These are phyloP conservation scores for Lethrus apterus DNA, from an alignment of 1,140 invertebrate genomes.

Conservation along the genomic window DNA sequence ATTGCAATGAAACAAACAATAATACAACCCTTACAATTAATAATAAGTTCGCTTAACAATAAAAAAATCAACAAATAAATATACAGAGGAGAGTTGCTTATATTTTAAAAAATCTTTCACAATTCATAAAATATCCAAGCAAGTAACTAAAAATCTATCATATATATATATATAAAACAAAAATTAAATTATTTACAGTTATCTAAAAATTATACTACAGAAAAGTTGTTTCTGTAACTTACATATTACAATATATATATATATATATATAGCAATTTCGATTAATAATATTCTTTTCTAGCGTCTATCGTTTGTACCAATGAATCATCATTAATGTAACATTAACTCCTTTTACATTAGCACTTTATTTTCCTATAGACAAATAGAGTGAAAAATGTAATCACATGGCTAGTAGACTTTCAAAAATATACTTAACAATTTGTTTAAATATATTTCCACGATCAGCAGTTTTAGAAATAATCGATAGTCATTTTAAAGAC, in stretches of 20 bases:
- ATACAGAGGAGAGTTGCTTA: slow-evolving; percentile 4
- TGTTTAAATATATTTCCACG: slow-evolving; percentile 1
- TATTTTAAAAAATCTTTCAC: slow-evolving; percentile 8
- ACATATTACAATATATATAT: too few species aligned
- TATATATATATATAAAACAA: not conserved
- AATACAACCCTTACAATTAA: slow-evolving; percentile 9
- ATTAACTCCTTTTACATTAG: slow-evolving; percentile 9
- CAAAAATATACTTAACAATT: slow-evolving; percentile 10
- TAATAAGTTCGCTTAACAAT: slow-evolving; percentile 6
- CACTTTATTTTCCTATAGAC: slow-evolving; percentile 11
- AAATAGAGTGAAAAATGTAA: slow-evolving; percentile 13
- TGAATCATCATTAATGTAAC: slow-evolving; percentile 11
- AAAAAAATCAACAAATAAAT: slow-evolving; percentile 14
- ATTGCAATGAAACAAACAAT: slow-evolving; percentile 13
- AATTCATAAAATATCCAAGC: slow-evolving; percentile 12
- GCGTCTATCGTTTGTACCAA: slow-evolving; percentile 11
- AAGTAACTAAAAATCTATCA: slow-evolving; percentile 3
- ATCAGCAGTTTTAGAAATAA: slow-evolving; percentile 1
- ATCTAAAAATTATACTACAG: slow-evolving; percentile 4
- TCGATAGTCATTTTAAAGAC: too few species aligned
- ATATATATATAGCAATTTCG: not conserved
- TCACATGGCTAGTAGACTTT: slow-evolving; percentile 4
- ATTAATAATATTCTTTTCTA: slow-evolving; percentile 11
- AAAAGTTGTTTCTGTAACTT: slow-evolving; percentile 2
- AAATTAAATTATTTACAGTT: slow-evolving; percentile 8